Percentiles rank a stretch among this genome's conserved stretches.
Evolutionary conservation across 2,888 invertebrate species (phyloP).

Genomic region (Beris morrisii): DNA sequence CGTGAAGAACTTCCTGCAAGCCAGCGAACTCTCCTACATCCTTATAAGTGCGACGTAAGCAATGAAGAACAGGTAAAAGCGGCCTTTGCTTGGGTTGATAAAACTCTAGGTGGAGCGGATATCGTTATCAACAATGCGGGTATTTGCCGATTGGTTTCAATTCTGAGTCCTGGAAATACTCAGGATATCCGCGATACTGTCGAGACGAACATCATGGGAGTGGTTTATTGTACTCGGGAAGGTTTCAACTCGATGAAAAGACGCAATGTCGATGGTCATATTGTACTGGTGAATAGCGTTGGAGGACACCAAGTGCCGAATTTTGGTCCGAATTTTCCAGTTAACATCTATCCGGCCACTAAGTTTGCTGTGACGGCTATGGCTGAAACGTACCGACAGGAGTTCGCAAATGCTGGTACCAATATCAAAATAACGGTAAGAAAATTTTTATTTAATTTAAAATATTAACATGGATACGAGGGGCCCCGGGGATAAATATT

Average conservation of each 20-base stretch:
- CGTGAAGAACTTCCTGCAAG: conserved; percentile 1
- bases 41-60: conserved; percentile 58
- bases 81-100: conserved; percentile 59
- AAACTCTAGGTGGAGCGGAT: conserved; percentile 60
- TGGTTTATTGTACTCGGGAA: conserved; percentile 56
- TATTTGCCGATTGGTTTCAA: conserved; percentile 42
- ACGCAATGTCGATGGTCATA: conserved; percentile 57
- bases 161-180: conserved; percentile 42
- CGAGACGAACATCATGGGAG: conserved; percentile 58
- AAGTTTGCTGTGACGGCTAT: conserved; percentile 53
- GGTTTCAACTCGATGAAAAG: conserved; percentile 59
- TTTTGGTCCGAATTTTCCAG: conserved; percentile 34
- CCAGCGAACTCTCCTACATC: neutral
- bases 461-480: no score
- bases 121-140: conserved; percentile 66
- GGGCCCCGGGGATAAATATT: no score
- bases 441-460: neutral
- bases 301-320: conserved; percentile 48
- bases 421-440: conserved; percentile 53
- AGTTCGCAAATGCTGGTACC: conserved; percentile 48
- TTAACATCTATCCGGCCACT: conserved; percentile 49
- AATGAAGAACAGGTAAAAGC: conserved; percentile 59
- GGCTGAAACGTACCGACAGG: conserved; percentile 51
- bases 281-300: conserved; percentile 57
- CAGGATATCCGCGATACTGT: conserved; percentile 44